Percentiles rank a stretch among this genome's conserved stretches.
Evolutionary conservation across 2,113 vertebrate genomes (phyloP).

Genomic region (Helogale parvula): DNA sequence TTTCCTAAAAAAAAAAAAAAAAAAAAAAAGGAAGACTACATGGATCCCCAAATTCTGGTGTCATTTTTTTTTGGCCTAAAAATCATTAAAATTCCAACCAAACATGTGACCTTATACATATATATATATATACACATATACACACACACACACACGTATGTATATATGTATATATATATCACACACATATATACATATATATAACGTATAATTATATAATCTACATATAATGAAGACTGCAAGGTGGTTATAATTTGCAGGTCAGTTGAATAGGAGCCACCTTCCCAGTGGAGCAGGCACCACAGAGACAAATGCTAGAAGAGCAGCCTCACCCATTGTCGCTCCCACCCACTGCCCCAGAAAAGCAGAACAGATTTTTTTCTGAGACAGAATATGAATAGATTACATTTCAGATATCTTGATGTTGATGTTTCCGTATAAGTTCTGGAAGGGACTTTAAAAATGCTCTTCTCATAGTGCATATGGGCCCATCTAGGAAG

Average conservation of each 20-base stretch:
- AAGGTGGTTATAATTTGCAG: background rate
- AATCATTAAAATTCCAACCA: background rate
- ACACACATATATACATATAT: too few relatives aligned
- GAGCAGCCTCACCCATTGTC: background rate
- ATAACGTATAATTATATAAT: background rate
- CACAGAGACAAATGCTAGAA: background rate
- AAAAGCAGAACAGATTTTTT: background rate
- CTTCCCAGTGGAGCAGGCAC: background rate
- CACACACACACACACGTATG: too few relatives aligned
- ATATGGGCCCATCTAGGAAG: background rate
- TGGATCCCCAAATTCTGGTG: background rate
- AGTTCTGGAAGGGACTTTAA: background rate
- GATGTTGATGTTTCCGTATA: background rate
- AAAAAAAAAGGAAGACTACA: background rate
- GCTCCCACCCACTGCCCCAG: too few relatives aligned
- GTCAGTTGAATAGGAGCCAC: background rate
- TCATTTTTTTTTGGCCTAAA: background rate
- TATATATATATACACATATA: too few relatives aligned
- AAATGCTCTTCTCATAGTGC: background rate
- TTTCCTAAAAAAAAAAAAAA: background rate
- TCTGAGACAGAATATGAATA: background rate
- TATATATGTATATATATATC: too few relatives aligned
- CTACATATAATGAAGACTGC: background rate
- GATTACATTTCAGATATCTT: background rate
- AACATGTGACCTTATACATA: background rate